These are phyloP conservation scores for Perca fluviatilis DNA, from an alignment of 2,113 vertebrate species.

Conservation along the genomic window DNA sequence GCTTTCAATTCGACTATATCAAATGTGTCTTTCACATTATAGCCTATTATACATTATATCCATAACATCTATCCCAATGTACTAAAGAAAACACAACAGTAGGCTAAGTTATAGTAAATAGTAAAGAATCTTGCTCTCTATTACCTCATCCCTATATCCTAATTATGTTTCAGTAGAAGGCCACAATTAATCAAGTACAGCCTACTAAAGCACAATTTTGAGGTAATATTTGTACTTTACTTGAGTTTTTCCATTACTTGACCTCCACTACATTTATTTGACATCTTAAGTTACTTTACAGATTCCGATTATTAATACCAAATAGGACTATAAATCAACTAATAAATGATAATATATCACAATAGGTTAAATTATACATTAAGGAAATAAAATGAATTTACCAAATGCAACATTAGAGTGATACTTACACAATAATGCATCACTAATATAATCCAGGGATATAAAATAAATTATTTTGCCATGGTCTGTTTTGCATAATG, in stretches of 20 bases:
- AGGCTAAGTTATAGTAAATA: too few relatives aligned
- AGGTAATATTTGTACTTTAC: background rate
- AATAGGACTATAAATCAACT: background rate
- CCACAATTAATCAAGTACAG: background rate
- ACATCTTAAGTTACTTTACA: too few relatives aligned
- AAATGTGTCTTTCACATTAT: too few relatives aligned
- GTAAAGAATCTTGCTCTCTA: background rate
- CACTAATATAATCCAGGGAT: too few relatives aligned
- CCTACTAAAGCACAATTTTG: too few relatives aligned
- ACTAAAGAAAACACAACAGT: background rate
- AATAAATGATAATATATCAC: background rate
- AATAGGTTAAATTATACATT: too few relatives aligned
- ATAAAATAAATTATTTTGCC: too few relatives aligned
- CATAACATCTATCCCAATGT: background rate
- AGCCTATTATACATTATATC: background rate
- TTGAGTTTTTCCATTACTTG: background rate
- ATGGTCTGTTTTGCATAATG: too few relatives aligned
- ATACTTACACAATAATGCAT: too few relatives aligned
- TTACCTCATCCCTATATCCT: background rate
- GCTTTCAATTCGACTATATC: background rate
- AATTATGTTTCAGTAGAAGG: background rate
- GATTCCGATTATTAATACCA: background rate
- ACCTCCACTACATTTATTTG: too few relatives aligned
- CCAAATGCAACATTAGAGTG: too few relatives aligned
- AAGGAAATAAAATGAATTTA: too few relatives aligned